A percentile compares a stretch with the other conserved stretches of the same genome.
Evolutionary conservation across 2,113 vertebrate species (phyloP).

Genomic region (Cyphomyrus plagiostoma): DNA sequence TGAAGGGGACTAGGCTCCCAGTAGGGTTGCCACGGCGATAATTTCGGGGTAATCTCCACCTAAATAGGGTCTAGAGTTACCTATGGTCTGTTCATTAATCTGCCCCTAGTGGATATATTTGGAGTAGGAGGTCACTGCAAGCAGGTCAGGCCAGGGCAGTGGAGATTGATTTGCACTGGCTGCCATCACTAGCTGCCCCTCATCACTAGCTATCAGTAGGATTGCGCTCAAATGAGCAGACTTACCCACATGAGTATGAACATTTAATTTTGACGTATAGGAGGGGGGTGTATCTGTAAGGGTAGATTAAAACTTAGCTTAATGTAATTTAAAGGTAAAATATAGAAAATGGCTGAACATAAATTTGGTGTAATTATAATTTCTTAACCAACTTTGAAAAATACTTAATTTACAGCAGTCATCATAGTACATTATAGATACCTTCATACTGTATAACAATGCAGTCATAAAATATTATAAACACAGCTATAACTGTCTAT

Average conservation of each 20-base stretch:
- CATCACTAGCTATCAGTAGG: constrained; percentile 33
- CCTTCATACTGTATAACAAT: neutral
- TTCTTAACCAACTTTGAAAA: neutral
- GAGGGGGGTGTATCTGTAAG: constrained; percentile 40
- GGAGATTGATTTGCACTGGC: neutral
- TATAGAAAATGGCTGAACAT: constrained; percentile 30
- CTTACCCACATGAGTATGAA: constrained; percentile 36
- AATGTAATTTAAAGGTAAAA: neutral
- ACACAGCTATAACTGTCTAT: neutral
- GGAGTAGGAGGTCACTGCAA: neutral
- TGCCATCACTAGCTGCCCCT: constrained; percentile 32
- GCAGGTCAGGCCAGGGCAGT: neutral
- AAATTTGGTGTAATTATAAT: neutral
- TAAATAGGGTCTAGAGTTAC: neutral
- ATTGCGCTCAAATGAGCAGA: constrained; percentile 47
- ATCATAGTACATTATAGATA: neutral
- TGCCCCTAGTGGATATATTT: neutral
- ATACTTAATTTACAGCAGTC: neutral
- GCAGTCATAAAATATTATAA: neutral
- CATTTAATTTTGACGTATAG: constrained; percentile 47
- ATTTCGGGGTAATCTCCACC: neutral
- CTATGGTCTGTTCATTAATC: neutral
- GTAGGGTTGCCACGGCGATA: neutral
- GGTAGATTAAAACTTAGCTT: constrained; percentile 35
- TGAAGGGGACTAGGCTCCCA: neutral